phyloP scores from a whole-genome alignment of 2,888 invertebrate species.

The Perizoma flavofasciatum region DNA sequence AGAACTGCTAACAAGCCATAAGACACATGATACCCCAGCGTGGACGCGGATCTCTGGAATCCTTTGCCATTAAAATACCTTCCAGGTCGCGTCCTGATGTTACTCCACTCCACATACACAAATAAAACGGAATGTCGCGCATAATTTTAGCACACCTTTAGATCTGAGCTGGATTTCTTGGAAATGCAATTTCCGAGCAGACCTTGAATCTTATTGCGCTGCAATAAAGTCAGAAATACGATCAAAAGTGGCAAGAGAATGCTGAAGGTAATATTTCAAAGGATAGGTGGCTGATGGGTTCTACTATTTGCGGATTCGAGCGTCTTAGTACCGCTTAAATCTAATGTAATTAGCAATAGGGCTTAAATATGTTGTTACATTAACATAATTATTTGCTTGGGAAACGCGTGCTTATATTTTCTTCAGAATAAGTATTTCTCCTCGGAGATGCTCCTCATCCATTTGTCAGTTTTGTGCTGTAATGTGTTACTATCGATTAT shows the following conservation, averaged over 20 bases:
- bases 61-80: constrained; percentile 43
- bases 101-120: constrained; percentile 49
- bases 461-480: too few species aligned
- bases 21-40: constrained; percentile 23
- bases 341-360: background rate
- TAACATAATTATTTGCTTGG: background rate
- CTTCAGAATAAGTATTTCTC: background rate
- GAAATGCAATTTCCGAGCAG: constrained; percentile 27
- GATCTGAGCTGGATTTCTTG: constrained; percentile 35
- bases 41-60: constrained; percentile 32
- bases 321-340: constrained; percentile 8
- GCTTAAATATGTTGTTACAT: background rate
- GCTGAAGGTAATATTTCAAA: constrained; percentile 23
- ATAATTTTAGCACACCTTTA: constrained; percentile 61
- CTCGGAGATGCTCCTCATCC: too few species aligned
- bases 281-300: constrained; percentile 17
- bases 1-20: constrained; percentile 22
- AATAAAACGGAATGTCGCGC: constrained; percentile 68
- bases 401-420: background rate
- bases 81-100: constrained; percentile 40
- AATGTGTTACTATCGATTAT: too few species aligned
- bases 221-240: constrained; percentile 21
- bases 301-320: constrained; percentile 15
- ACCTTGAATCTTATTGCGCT: constrained; percentile 21
- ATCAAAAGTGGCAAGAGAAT: constrained; percentile 4